phyloP scores from a whole-genome alignment of 2,113 vertebrate species.

The Ibidorhyncha struthersii region DNA sequence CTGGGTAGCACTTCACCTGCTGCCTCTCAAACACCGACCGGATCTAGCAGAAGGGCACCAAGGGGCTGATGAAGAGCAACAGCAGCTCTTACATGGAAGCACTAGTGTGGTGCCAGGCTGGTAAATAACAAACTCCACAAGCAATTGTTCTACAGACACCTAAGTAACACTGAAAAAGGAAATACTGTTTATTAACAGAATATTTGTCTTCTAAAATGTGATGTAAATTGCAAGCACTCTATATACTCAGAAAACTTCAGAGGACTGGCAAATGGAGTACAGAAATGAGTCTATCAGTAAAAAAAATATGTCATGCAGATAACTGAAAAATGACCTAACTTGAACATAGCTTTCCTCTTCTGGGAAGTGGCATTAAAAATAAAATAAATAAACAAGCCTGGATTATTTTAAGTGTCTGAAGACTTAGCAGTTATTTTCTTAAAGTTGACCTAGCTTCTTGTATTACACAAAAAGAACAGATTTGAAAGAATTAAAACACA shows the following conservation, averaged over 20 bases:
- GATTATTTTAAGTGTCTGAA: neutral
- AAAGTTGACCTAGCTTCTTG: neutral
- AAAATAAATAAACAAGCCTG: too few relatives aligned
- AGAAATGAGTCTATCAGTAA: neutral
- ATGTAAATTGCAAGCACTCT: neutral
- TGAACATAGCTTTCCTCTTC: accelerated
- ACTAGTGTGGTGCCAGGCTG: neutral
- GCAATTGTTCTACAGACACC: neutral
- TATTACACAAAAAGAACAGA: neutral
- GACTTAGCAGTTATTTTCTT: neutral
- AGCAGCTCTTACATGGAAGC: neutral
- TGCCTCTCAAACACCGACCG: neutral
- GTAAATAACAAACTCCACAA: neutral
- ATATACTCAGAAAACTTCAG: neutral
- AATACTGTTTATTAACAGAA: neutral
- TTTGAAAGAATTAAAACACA: neutral
- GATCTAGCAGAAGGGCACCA: neutral
- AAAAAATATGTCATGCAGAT: neutral
- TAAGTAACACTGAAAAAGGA: neutral
- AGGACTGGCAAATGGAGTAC: neutral
- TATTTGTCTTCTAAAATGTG: neutral
- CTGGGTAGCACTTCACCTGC: accelerated
- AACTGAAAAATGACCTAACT: neutral
- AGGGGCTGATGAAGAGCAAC: neutral
- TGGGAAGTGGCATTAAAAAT: neutral